Percentiles rank a stretch among this genome's conserved stretches.
Evolutionary conservation across 2,888 invertebrate genomes (phyloP).

Genomic region (Mythimna vitellina): DNA sequence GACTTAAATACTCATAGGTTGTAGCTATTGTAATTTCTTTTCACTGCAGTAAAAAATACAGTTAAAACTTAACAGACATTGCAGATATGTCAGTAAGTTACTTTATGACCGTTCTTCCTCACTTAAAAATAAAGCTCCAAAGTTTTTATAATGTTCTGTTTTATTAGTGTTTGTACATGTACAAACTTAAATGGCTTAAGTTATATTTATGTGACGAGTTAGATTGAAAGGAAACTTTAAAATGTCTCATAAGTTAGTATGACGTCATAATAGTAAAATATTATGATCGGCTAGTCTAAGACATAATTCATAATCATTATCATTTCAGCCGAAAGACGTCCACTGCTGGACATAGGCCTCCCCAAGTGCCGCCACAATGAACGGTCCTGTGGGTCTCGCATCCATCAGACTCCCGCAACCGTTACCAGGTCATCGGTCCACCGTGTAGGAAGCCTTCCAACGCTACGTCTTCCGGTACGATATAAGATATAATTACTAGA

Average conservation of each 20-base stretch:
- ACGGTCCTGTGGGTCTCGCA: too few species aligned
- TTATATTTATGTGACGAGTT: slow-evolving; percentile 69
- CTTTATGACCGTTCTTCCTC: slow-evolving; percentile 72
- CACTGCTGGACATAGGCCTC: too few species aligned
- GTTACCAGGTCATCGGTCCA: too few species aligned
- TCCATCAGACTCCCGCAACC: too few species aligned
- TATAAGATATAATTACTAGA: too few species aligned
- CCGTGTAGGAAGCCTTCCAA: too few species aligned
- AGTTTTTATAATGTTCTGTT: slow-evolving; percentile 71
- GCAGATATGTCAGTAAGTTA: slow-evolving; percentile 49
- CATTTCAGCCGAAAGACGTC: too few species aligned
- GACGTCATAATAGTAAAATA: neutral
- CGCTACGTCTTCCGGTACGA: too few species aligned
- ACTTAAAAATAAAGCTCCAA: slow-evolving; percentile 74
- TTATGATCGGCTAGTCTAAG: neutral
- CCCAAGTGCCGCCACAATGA: too few species aligned
- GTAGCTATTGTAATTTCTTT: slow-evolving; percentile 1
- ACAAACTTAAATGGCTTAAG: slow-evolving; percentile 70
- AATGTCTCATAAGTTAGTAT: slow-evolving; percentile 19
- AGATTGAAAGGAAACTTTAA: slow-evolving; percentile 46
- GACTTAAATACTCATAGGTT: too few species aligned
- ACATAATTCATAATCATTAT: too few species aligned
- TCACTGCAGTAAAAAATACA: neutral
- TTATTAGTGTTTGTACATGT: slow-evolving; percentile 65
- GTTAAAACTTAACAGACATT: neutral